Evolutionary conservation across 2,797 vertebrate genomes (phyloP).

Genomic region (Chrysocyon brachyurus): DNA sequence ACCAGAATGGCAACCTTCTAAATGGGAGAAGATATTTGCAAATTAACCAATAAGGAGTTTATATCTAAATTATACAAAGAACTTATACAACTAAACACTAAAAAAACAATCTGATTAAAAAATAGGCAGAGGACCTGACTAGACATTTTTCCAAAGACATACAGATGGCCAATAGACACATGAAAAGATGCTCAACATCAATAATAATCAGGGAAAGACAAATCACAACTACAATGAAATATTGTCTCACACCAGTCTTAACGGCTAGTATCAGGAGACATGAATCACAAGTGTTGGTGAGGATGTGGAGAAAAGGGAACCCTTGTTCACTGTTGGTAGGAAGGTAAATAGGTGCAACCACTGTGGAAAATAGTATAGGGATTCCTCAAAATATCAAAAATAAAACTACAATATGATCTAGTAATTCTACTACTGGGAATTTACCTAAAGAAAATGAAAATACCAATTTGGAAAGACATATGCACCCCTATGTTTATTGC

Average conservation of each 20-base stretch:
- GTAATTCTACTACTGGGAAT: background rate
- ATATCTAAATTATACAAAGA: background rate
- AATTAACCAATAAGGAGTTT: background rate
- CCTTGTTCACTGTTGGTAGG: background rate
- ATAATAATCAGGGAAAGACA: background rate
- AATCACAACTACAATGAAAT: background rate
- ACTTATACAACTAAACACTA: background rate
- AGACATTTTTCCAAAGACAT: background rate
- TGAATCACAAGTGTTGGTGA: background rate
- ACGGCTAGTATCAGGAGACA: background rate
- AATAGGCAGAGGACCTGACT: background rate
- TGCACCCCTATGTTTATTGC: background rate
- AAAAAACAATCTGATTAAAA: background rate
- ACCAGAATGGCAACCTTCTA: background rate
- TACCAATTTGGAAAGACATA: background rate
- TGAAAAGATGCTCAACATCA: background rate
- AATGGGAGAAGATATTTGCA: background rate
- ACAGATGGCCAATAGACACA: background rate
- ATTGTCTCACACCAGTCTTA: background rate
- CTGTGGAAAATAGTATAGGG: background rate
- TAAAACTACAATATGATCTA: background rate
- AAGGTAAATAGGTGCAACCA: background rate
- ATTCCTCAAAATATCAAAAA: background rate
- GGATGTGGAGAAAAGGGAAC: background rate
- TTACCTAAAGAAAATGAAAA: background rate